Base-by-base conservation (phyloP, 2,888 invertebrate species). In the Athalia rosae region DNA sequence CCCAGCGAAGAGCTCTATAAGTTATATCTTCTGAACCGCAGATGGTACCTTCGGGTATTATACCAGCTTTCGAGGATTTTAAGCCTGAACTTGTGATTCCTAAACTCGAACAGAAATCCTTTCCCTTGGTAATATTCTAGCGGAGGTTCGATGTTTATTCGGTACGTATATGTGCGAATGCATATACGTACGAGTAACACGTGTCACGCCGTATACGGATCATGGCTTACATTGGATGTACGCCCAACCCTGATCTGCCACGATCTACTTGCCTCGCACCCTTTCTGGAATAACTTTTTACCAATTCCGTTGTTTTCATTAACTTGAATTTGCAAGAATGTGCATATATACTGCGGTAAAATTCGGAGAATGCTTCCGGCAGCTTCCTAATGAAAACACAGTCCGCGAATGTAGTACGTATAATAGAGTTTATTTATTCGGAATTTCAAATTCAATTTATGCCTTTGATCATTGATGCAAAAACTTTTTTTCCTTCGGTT, bases 391-490 rank as follows among this genome's bases (percentile, higher is more conserved):
- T 28, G 28, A 8, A 62, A 5, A 28, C 62, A 4, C 8, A 9
- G 50, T 28, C 2, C 28, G 28, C 28, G 28, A 28, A 28, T 28
- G 28, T 28, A 28, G 28, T 28, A 28, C 28, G 28, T 28, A 28
- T 28, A 28, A 28, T 11, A 53, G 41, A 6, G 8, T n/a, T 53
- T 53, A 67, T 67, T 67, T 9, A 67, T 50, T 67, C 67, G 28
- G 28, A 28, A 11, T 41, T 67, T 2, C n/a, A 15, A 28, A 50
- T 50, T 53, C 48, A 15, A 67, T 67, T 50, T 41, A 28, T 53
- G 41, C 66, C 66, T 66, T 50, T 66, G 66, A 64, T 64, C 64
- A 47, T 43, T 4, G 58, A 62, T 64, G 13, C 28, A 28, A 28
- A 28, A 28, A 28, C 28, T 28, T 28, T 28, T n/a, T n/a, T n/a